phyloP scores from a whole-genome alignment of 2,797 vertebrate species.

The Hylomyscus alleni region DNA sequence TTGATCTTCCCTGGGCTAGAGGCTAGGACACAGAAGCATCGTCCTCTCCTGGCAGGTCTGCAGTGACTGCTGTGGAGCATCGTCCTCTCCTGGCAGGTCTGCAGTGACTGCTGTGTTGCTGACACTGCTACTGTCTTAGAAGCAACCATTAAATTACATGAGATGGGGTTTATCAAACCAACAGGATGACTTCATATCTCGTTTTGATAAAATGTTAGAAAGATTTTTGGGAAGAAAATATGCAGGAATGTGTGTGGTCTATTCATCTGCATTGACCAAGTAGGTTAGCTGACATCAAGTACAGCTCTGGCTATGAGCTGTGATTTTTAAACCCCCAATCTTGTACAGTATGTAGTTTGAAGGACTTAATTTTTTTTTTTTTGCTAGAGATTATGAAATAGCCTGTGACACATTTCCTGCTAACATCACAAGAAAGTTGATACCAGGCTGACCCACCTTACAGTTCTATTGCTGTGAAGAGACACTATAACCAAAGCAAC shows the following conservation, averaged over 20 bases:
- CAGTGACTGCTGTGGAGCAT: neutral
- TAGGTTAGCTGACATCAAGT: neutral
- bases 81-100: neutral
- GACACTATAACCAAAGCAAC: neutral
- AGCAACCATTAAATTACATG: neutral
- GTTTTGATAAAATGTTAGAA: neutral
- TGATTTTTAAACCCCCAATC: neutral
- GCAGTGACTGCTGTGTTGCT: neutral
- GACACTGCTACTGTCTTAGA: constrained; percentile 31
- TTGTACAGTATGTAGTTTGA: neutral
- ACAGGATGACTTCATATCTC: neutral
- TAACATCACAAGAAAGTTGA: neutral
- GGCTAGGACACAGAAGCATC: accelerated
- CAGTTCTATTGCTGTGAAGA: neutral
- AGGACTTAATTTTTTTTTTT: neutral
- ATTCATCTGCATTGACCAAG: neutral
- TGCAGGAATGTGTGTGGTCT: too few relatives aligned
- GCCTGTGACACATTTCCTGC: neutral
- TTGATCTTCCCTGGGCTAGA: neutral
- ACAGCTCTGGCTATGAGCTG: neutral
- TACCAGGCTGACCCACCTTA: neutral
- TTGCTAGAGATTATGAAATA: neutral
- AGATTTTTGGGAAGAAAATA: neutral
- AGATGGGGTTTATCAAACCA: constrained; percentile 11
- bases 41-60: neutral